Percentiles rank a stretch among this genome's conserved stretches.
phyloP scores from a whole-genome alignment of 2,113 vertebrate genomes.

The Plotosus lineatus region DNA sequence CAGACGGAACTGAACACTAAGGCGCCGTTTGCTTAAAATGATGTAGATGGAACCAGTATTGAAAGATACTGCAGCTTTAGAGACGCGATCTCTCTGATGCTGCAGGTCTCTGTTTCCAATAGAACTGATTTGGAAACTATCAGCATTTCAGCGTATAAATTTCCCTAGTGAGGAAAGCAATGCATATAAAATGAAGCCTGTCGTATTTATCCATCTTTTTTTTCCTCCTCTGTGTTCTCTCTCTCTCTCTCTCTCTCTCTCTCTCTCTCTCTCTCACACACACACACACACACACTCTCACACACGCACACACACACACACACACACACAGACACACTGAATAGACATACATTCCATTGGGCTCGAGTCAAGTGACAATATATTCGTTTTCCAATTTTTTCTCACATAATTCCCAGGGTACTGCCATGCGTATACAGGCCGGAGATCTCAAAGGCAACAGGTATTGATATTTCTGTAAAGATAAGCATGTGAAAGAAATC shows the following conservation, averaged over 20 bases:
- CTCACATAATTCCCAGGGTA: constrained; percentile 43
- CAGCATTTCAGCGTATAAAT: constrained; percentile 57
- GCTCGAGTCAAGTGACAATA: constrained; percentile 33
- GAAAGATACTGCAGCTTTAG: constrained; percentile 38
- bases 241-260: constrained; percentile 6
- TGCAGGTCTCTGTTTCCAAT: constrained; percentile 36
- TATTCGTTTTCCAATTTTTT: constrained; percentile 36
- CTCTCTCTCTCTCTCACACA: background rate
- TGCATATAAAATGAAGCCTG: constrained; percentile 62
- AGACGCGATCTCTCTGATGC: constrained; percentile 51
- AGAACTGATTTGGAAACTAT: constrained; percentile 65
- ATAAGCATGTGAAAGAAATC: constrained; percentile 20
- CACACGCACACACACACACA: background rate
- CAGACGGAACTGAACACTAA: constrained; percentile 17
- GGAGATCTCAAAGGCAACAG: constrained; percentile 61
- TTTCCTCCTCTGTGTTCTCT: background rate
- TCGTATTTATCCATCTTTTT: constrained; percentile 58
- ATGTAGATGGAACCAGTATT: background rate
- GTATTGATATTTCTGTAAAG: constrained; percentile 43
- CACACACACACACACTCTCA: background rate
- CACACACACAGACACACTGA: constrained; percentile 1
- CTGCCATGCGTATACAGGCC: constrained; percentile 38
- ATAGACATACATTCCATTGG: constrained; percentile 29
- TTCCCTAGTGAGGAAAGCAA: constrained; percentile 66
- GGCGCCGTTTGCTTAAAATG: background rate